Evolutionary conservation across 2,113 vertebrate genomes (phyloP), one percentile per base, ranked within the genome.

Genomic region (Anhinga rufa): DNA sequence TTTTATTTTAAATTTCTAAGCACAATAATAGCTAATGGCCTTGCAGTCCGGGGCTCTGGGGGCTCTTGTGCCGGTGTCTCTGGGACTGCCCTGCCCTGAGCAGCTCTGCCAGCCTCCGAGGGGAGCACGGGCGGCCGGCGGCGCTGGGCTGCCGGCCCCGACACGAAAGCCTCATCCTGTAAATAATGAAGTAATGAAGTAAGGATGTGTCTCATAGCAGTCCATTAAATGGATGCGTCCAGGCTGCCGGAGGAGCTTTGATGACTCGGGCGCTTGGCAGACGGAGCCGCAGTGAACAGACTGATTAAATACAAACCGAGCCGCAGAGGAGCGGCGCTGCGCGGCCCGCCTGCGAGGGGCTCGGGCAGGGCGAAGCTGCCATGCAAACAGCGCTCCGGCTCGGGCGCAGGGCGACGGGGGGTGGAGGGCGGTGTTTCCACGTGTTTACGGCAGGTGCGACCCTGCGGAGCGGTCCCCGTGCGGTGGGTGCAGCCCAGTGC

Each of bases 371-470:
- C 1, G 1, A 72, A 31, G 55, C 42, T 51, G 78, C 61, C 51
- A 3, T 4, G 21, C 24, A 44, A 60, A 38, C 25, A 20, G 21
- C 1, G 2, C 42, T 21, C 12, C 1, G 3, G 25, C 66, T 49
- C 1, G 5, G 61, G 32, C 2, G 3, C 16, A 10, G 54, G 25
- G 74, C 24, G 38, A 21, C 21, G 7, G 22, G 31, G 44, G 49
- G 12, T 19, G 46, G 20, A 17, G 34, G 10, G 40, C 4, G 75
- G 22, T 19, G 40, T 2, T 6, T 72, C n/a, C 9, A 12, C 5
- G 46, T 3, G 7, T 28, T 32, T 22, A 14, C 0, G 2, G 54
- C 5, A 36, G 40, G 8, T 5, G 16, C 3, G 6, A 55, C 13
- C 36, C 40, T 14, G 13, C 10, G 25, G 52, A 29, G 40, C 48